Evolutionary conservation across 1,140 invertebrate species (phyloP), one percentile per base, ranked within the genome.

Genomic region (Neodiprion virginianus): DNA sequence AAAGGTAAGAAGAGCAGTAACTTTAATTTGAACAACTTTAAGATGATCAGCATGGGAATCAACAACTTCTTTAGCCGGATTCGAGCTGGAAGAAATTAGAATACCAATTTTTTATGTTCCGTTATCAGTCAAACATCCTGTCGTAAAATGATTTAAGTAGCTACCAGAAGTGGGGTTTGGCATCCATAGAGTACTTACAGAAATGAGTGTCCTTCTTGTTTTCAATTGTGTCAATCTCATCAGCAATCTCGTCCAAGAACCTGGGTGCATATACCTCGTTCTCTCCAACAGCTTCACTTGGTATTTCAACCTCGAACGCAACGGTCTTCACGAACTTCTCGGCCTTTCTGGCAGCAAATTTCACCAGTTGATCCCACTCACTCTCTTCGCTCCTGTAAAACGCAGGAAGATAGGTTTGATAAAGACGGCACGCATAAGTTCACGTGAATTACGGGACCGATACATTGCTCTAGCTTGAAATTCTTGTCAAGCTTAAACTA

Each of bases 21-120:
- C 79, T 96, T 96, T 80, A 96, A 80, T 84, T 96, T 96, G 90
- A 96, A 96, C 68, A 96, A 89, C 84, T 96, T 96, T 73, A 96
- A 83, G 71, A 96, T 92, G 74, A 96, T 84, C 79, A 96, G 85
- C 89, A 96, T 91, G 0, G 94, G 95, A 76, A 96, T 93, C 78
- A 96, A 92, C n/a, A 96, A 88, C 82, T 94, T 95, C 90, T 94
- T 95, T 71, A 96, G 85, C 83, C 93, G 93, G 82, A 94, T 92
- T 12, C 94, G 92, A 77, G 93, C 94, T 95, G 88, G 65, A 90
- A 88, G 82, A 77, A 61, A 61, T 14, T 17, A 79, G 75, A 72
- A 73, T 50, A 17, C 14, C 48, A 40, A 28, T 69, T 72, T 47
- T n/a, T 67, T 48, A 28, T 40, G 23, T 28, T 74, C 40, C 12